Percentiles rank a stretch among this genome's conserved stretches.
phyloP scores from a whole-genome alignment of 1,140 invertebrate genomes.

The Tetranychus urticae region DNA sequence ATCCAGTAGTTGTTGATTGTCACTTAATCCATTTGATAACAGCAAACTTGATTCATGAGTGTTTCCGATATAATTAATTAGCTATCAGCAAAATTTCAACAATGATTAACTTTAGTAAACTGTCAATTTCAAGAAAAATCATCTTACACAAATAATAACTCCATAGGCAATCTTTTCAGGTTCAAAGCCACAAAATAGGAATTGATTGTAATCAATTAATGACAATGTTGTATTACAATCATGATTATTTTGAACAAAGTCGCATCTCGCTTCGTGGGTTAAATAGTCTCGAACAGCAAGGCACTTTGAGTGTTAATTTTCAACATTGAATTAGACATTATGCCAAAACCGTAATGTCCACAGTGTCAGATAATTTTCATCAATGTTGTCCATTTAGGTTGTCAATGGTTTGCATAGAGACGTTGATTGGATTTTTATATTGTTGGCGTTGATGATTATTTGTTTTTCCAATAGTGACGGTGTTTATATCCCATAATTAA shows the following conservation, averaged over 20 bases:
- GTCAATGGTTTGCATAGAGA: background rate
- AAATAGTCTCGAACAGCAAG: background rate
- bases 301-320: background rate
- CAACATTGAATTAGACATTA: no score
- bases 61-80: no score
- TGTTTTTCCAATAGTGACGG: no score
- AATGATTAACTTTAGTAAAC: no score
- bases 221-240: slow-evolving; percentile 22
- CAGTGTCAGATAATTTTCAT: no score
- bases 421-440: background rate
- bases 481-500: background rate
- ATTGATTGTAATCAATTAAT: slow-evolving; percentile 21
- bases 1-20: background rate
- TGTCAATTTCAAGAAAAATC: no score
- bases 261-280: background rate
- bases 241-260: background rate
- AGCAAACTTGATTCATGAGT: no score
- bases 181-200: slow-evolving; percentile 22
- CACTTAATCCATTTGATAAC: no score
- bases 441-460: background rate
- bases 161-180: slow-evolving; percentile 14
- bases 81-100: no score
- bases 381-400: no score
- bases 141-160: slow-evolving; percentile 16
- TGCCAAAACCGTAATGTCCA: no score